A percentile compares a stretch with the other conserved stretches of the same genome.
phyloP scores from a whole-genome alignment of 92 coral and sea anemone genomes.

The Porites lobata region DNA sequence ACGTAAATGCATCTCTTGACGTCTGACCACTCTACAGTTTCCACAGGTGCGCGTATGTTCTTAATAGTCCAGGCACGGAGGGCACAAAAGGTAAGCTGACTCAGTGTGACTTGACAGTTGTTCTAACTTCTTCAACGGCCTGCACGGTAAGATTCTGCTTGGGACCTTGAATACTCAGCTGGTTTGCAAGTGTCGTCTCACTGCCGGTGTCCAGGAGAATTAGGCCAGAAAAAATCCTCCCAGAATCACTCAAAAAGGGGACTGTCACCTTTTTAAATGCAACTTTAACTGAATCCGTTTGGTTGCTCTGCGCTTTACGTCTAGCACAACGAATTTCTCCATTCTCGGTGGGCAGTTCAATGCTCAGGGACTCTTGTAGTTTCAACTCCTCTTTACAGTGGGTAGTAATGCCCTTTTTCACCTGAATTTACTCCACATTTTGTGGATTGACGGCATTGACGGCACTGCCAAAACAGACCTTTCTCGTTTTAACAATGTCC shows the following conservation, averaged over 20 bases:
- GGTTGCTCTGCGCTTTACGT: not conserved
- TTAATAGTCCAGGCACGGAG: conserved; percentile 74
- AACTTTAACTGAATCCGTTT: no score
- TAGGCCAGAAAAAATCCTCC: no score
- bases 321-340: not conserved
- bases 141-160: conserved; percentile 41
- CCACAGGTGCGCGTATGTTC: conserved; percentile 60
- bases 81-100: conserved; percentile 63
- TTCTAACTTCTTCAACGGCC: conserved; percentile 56
- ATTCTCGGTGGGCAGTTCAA: not conserved
- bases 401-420: no score
- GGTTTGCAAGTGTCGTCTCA: conserved; percentile 17
- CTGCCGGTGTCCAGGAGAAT: no score
- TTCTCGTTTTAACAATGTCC: no score
- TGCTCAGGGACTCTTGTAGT: no score
- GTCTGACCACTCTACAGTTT: conserved; percentile 55
- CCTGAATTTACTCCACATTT: no score
- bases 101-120: conserved; percentile 61
- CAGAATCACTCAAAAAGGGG: no score
- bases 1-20: conserved; percentile 51
- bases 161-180: conserved; percentile 45
- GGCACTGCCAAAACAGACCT: no score
- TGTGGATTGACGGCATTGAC: no score
- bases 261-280: no score
- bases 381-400: no score